Evolutionary conservation across 2,888 invertebrate species (phyloP), one percentile per base, ranked within the genome.

Genomic region (Eupithecia centaureata): DNA sequence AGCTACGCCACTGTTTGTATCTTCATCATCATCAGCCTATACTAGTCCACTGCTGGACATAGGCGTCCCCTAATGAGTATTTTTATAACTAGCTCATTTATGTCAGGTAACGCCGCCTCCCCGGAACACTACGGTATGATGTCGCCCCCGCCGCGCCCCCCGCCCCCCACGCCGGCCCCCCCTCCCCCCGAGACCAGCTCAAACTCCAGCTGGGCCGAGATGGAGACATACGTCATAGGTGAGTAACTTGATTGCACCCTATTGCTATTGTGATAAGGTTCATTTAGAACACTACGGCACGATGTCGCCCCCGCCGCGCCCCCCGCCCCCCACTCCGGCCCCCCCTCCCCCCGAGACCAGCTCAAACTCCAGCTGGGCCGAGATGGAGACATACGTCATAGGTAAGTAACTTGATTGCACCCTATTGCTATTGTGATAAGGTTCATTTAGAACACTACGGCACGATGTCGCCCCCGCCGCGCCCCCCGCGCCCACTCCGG

Each of bases 131-230:
- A 84, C 79, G 91, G 91, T 67, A 87, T 93, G 86, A 92, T 92
- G 91, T 93, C 94, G 0, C 92, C 93, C 25, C 86, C 92, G 10
- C 84, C 87, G 47, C 82, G 84, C 0, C 86, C 88, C 12, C 84
- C 84, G 2, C 80, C 82, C 7, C 78, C 79, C 72, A 2, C 81
- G n/a, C 80, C 79, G 64, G 82, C 75, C 5, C 78, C 79, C 2
- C 62, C 76, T 15, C 80, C 74, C 0, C 86, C 86, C 77, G 90
- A 90, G 79, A 96, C 96, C 79, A 94, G 95, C 71, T 97, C 96
- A 83, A 98, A 97, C 90, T 98, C 97, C 61, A 97, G 97, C 67
- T 98, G 98, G 98, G 97, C 97, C 0, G 97, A 98, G 88, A 95
- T 98, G 94, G 97, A 98, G 86, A 96, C 96, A 0, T 96, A 97